Evolutionary conservation across 1,140 invertebrate genomes (phyloP).

Genomic region (Trichoplusia ni): DNA sequence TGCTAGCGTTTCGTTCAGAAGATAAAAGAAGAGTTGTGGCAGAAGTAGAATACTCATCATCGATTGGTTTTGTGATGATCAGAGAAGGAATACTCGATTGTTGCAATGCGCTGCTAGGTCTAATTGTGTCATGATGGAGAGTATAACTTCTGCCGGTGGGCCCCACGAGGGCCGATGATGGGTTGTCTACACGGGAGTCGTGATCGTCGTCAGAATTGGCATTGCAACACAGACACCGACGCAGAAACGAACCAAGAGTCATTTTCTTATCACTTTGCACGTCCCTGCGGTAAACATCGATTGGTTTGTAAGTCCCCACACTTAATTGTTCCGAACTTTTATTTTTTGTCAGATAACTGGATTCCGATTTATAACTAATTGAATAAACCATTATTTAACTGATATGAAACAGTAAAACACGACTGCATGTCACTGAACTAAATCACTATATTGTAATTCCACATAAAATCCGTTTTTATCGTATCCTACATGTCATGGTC

Average conservation of each 20-base stretch:
- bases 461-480: slow-evolving; percentile 69
- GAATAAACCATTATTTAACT: slow-evolving; percentile 50
- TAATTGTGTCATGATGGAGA: slow-evolving; percentile 46
- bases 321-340: slow-evolving; percentile 36
- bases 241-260: slow-evolving; percentile 40
- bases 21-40: slow-evolving; percentile 52
- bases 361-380: slow-evolving; percentile 42
- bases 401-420: slow-evolving; percentile 38
- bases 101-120: background rate
- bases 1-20: slow-evolving; percentile 51
- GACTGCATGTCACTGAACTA: slow-evolving; percentile 33
- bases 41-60: slow-evolving; percentile 60
- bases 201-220: slow-evolving; percentile 36
- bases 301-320: slow-evolving; percentile 44
- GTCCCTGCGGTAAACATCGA: slow-evolving; percentile 60
- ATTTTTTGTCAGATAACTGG: slow-evolving; percentile 53
- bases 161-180: slow-evolving; percentile 59
- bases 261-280: slow-evolving; percentile 41
- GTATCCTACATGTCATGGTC: slow-evolving; percentile 57
- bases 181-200: slow-evolving; percentile 52
- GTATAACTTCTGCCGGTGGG: slow-evolving; percentile 61
- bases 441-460: slow-evolving; percentile 49
- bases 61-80: slow-evolving; percentile 36
- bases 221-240: slow-evolving; percentile 57
- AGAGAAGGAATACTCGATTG: slow-evolving; percentile 20